phyloP scores from a whole-genome alignment of 2,113 vertebrate species.

The Laticauda colubrina region DNA sequence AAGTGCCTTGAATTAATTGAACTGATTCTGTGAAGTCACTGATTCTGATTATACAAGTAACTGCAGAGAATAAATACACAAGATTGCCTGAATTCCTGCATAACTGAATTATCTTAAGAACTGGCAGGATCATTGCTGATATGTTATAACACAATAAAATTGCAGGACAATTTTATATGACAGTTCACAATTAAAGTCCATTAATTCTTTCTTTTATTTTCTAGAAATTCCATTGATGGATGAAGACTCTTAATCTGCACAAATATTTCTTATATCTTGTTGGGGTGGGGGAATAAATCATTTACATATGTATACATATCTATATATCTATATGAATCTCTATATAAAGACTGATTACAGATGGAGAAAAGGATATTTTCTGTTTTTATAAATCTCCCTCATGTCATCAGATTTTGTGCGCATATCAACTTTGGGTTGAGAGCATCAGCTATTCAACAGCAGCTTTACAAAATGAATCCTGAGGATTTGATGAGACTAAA shows the following conservation, averaged over 20 bases:
- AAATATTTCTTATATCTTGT: conserved; percentile 1
- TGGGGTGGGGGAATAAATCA: conserved; percentile 28
- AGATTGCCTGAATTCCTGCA: background rate
- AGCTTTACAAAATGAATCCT: conserved; percentile 58
- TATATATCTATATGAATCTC: conserved; percentile 39
- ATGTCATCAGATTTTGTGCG: conserved; percentile 23
- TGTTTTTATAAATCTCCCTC: conserved; percentile 40
- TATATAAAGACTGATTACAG: conserved; percentile 55
- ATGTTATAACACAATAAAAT: background rate
- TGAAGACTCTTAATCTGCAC: conserved; percentile 67
- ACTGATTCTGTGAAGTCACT: background rate
- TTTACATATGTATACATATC: conserved; percentile 36
- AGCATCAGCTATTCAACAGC: conserved; percentile 38
- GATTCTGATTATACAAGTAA: background rate
- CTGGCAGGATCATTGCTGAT: background rate
- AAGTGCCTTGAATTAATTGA: background rate
- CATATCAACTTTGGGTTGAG: conserved; percentile 35
- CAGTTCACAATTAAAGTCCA: conserved; percentile 26
- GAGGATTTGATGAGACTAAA: conserved; percentile 56
- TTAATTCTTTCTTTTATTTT: conserved; percentile 40
- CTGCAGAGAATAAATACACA: background rate
- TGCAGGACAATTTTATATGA: background rate
- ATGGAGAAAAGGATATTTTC: conserved; percentile 35
- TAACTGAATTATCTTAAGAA: conserved; percentile 2
- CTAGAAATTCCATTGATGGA: conserved; percentile 86